phyloP scores from a whole-genome alignment of 1,140 invertebrate species.

The Hormaphis cornu region DNA sequence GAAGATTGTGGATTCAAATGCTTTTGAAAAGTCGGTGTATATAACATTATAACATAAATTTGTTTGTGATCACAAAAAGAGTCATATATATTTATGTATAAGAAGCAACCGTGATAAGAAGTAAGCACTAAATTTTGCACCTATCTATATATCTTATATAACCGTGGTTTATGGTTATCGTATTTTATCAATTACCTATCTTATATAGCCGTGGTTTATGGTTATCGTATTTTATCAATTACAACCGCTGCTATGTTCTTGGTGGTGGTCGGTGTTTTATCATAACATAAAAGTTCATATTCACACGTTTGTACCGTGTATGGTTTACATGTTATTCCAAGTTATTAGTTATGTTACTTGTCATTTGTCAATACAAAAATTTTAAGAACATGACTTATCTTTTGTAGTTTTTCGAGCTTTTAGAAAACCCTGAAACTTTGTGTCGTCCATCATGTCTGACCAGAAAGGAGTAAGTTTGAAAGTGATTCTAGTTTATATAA shows the following conservation, averaged over 20 bases:
- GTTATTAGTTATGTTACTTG: not conserved
- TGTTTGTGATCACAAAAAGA: not conserved
- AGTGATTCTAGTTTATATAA: not conserved
- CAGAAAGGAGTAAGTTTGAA: not conserved
- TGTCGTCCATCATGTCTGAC: slow-evolving; percentile 5
- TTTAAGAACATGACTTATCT: too few relatives aligned
- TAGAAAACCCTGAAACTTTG: too few relatives aligned
- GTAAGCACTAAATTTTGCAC: not conserved
- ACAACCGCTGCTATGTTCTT: slow-evolving; percentile 11
- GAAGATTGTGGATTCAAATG: not conserved
- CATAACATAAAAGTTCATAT: not conserved
- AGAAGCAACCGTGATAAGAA: too few relatives aligned
- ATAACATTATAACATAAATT: not conserved
- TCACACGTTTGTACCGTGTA: not conserved
- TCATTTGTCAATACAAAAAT: too few relatives aligned
- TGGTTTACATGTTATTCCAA: not conserved
- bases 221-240: too few relatives aligned
- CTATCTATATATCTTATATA: too few relatives aligned
- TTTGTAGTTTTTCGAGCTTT: too few relatives aligned
- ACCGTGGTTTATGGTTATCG: too few relatives aligned
- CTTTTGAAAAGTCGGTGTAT: not conserved
- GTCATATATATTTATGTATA: too few relatives aligned
- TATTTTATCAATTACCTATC: too few relatives aligned
- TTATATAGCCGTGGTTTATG: too few relatives aligned
- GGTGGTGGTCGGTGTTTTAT: not conserved